phyloP scores from a whole-genome alignment of 2,797 vertebrate genomes.

The Rousettus madagascariensis region DNA sequence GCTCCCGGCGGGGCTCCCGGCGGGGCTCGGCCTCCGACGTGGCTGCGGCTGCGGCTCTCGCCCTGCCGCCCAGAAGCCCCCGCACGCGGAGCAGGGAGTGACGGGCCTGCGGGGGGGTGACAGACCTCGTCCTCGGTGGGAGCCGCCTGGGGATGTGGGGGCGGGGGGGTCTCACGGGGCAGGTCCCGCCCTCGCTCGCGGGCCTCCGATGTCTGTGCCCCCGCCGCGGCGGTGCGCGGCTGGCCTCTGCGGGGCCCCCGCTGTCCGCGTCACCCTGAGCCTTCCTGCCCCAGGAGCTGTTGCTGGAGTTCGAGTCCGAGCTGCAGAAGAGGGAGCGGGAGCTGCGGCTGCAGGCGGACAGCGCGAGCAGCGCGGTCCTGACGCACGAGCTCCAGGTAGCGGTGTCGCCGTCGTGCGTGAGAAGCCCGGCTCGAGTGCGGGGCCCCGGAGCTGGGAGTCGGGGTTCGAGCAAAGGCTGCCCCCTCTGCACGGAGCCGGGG shows the following conservation, averaged over 20 bases:
- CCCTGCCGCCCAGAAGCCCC: no score
- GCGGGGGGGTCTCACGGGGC: no score
- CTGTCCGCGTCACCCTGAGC: not conserved
- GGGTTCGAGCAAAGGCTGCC: not conserved
- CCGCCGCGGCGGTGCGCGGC: not conserved
- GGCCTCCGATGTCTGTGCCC: no score
- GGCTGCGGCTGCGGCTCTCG: not conserved
- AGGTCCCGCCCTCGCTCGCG: no score
- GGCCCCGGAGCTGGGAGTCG: fast-evolving
- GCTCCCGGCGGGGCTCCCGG: no score
- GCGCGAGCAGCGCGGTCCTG: constrained; percentile 82
- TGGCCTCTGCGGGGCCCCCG: not conserved
- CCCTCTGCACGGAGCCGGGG: fast-evolving
- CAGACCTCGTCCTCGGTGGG: not conserved
- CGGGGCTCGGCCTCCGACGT: not conserved
- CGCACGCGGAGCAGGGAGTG: not conserved
- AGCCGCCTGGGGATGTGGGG: not conserved
- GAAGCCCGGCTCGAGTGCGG: no score
- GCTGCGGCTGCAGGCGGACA: constrained; percentile 84
- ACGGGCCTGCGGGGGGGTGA: not conserved
- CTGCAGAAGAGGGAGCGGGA: constrained; percentile 83
- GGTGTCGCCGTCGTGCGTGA: no score
- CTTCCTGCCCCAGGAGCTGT: constrained; percentile 83
- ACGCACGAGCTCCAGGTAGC: constrained; percentile 87
- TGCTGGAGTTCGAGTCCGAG: constrained; percentile 83